Percentiles rank a stretch among this genome's conserved stretches.
phyloP scores from a whole-genome alignment of 2,888 invertebrate species.

The Rhingia rostrata region DNA sequence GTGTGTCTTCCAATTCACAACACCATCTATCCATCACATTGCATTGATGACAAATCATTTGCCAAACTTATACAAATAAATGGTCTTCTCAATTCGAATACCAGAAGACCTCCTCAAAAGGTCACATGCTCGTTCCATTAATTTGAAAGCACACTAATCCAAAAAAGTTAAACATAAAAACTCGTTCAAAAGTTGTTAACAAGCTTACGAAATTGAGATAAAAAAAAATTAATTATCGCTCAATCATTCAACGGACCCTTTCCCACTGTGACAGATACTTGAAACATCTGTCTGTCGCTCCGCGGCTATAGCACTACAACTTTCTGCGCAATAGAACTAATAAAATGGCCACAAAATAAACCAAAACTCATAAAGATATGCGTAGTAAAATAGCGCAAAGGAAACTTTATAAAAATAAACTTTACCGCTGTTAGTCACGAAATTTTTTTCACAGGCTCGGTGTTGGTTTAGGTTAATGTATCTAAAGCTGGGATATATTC shows the following conservation, averaged over 20 bases:
- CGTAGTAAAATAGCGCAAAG: background rate
- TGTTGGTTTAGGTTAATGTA: background rate
- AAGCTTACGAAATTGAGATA: constrained; percentile 32
- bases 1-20: too few species aligned
- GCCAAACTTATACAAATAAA: too few species aligned
- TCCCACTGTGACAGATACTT: background rate
- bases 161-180: constrained; percentile 24
- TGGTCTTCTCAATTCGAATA: background rate
- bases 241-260: constrained; percentile 9
- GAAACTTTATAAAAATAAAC: background rate
- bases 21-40: too few species aligned
- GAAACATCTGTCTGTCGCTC: background rate
- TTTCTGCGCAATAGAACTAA: constrained; percentile 29
- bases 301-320: constrained; percentile 5
- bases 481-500: constrained; percentile 18
- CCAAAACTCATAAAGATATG: constrained; percentile 33
- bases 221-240: constrained; percentile 5
- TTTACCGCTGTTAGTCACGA: background rate
- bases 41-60: too few species aligned
- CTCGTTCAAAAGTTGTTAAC: constrained; percentile 45
- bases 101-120: constrained; percentile 55
- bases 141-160: constrained; percentile 60
- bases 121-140: constrained; percentile 53
- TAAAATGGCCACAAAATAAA: constrained; percentile 29
- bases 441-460: constrained; percentile 23